Conservation (phyloP, 2,113 vertebrate species). For the Oncorhynchus masou region DNA sequence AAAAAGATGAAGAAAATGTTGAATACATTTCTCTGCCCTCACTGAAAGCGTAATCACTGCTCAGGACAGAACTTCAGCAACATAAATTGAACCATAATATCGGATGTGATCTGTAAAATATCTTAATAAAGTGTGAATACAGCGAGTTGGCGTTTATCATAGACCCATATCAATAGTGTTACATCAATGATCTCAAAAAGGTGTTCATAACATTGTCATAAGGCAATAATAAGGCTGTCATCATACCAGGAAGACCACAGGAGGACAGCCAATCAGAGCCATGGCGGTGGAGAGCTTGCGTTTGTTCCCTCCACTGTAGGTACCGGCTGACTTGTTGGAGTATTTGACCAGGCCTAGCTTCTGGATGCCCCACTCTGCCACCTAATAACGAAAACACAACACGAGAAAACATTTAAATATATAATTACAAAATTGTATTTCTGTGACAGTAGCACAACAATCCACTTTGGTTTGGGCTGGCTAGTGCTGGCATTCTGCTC, state of each 20-base stretch:
- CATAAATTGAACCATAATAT: too few species aligned
- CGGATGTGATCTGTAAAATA: too few species aligned
- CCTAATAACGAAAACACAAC: slow-evolving; percentile 66
- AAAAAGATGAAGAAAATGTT: slow-evolving; percentile 2
- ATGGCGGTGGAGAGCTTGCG: slow-evolving; percentile 97
- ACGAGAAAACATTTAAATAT: slow-evolving; percentile 2
- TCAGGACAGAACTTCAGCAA: too few species aligned
- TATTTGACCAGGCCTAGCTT: slow-evolving; percentile 93
- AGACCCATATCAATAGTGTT: too few species aligned
- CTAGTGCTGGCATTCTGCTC: too few species aligned
- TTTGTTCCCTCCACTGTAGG: slow-evolving; percentile 95
- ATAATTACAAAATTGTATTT: background rate
- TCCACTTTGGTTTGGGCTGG: too few species aligned
- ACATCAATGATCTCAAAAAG: too few species aligned
- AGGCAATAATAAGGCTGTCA: background rate
- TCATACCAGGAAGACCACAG: slow-evolving; percentile 92
- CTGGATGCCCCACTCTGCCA: slow-evolving; percentile 94
- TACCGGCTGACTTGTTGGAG: slow-evolving; percentile 85
- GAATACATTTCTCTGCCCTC: too few species aligned
- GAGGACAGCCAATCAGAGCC: slow-evolving; percentile 91
- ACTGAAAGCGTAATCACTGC: too few species aligned
- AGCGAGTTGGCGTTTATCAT: too few species aligned
- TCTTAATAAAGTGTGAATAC: too few species aligned
- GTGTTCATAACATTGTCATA: too few species aligned
- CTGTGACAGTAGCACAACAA: background rate